Evolutionary conservation across 2,888 invertebrate genomes (phyloP).

Genomic region (Lepidocyrtoides sp.): DNA sequence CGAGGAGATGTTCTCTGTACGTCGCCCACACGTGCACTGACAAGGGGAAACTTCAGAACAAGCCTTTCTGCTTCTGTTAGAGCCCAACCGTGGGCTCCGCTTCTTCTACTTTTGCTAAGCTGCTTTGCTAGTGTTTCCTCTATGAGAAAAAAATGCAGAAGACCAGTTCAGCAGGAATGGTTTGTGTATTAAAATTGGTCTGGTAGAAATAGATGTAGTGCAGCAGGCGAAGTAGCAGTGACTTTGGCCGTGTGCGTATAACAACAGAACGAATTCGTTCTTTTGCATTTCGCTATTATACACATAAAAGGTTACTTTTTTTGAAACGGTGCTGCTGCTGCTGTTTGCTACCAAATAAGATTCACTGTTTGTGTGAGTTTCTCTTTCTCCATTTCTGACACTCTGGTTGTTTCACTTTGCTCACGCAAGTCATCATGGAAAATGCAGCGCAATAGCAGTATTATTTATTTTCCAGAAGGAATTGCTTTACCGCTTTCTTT

Average conservation of each 20-base stretch:
- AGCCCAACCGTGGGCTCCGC: conserved; percentile 15
- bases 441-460: conserved; percentile 46
- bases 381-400: neutral
- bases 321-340: neutral
- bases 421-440: conserved; percentile 48
- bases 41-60: conserved; percentile 64
- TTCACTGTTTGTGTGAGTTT: neutral
- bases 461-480: neutral
- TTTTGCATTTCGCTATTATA: conserved; percentile 9
- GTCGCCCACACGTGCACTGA: conserved; percentile 85
- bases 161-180: conserved; percentile 23
- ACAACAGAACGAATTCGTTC: conserved; percentile 41
- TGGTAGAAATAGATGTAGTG: neutral
- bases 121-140: neutral
- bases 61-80: conserved; percentile 39
- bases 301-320: neutral
- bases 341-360: neutral
- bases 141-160: conserved; percentile 44
- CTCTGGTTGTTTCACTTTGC: neutral
- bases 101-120: conserved; percentile 8
- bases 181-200: neutral
- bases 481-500: neutral
- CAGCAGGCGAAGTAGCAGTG: conserved; percentile 40
- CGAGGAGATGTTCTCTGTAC: conserved; percentile 83
- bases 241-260: conserved; percentile 9